Conservation (phyloP, 2,888 invertebrate genomes). For the Arctia plantaginis region DNA sequence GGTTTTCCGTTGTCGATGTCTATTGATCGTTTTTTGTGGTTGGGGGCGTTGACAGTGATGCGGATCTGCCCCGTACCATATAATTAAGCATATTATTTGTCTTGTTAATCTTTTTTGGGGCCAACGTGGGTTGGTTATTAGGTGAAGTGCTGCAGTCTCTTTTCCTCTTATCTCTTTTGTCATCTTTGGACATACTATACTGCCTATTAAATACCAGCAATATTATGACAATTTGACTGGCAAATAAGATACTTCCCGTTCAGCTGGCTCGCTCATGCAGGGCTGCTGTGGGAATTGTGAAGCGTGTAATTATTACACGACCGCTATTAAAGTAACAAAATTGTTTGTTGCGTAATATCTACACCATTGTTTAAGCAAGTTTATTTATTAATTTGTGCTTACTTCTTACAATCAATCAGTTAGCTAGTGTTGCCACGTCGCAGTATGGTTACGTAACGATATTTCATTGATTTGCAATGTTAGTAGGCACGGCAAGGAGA, state of each 20-base stretch:
- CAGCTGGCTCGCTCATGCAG: constrained; percentile 23
- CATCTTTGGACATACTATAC: constrained; percentile 22
- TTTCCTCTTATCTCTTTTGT: constrained; percentile 16
- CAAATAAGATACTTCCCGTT: constrained; percentile 36
- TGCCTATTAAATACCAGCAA: constrained; percentile 20
- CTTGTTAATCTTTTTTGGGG: constrained; percentile 5
- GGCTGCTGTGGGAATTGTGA: constrained; percentile 21
- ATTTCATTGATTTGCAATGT: no score
- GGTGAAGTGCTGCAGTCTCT: constrained; percentile 8
- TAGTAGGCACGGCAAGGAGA: no score
- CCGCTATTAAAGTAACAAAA: constrained; percentile 23
- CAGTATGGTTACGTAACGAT: no score
- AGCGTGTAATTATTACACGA: constrained; percentile 29
- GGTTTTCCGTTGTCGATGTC: background rate
- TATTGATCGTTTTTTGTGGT: no score
- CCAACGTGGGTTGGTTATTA: background rate
- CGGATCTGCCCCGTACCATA: no score
- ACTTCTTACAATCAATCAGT: background rate
- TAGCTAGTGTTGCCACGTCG: no score
- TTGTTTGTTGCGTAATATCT: constrained; percentile 11
- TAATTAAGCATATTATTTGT: background rate
- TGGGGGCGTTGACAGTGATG: no score
- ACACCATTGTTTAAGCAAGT: constrained; percentile 37
- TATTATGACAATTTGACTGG: constrained; percentile 23
- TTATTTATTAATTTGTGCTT: constrained; percentile 25